Evolutionary conservation across 1,140 invertebrate genomes (phyloP).

Genomic region (Maconellicoccus hirsutus): DNA sequence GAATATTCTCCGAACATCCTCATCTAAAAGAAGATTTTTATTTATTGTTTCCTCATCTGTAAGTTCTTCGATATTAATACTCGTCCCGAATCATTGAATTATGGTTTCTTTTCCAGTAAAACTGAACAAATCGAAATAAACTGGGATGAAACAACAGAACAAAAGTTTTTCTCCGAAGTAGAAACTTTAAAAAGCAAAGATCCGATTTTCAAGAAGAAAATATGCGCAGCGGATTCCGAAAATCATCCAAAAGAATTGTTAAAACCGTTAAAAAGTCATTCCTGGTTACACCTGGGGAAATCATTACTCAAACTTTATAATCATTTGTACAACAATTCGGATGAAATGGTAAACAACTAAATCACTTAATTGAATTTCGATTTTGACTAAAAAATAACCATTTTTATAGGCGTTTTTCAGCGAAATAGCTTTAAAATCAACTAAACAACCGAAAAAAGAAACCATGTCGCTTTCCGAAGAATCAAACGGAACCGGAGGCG

Average conservation of each 20-base stretch:
- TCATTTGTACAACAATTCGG: not conserved
- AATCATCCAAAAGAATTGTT: not conserved
- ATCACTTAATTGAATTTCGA: too few species aligned
- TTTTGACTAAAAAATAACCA: too few species aligned
- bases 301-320: not conserved
- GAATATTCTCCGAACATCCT: slow-evolving; percentile 59
- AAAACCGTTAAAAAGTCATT: not conserved
- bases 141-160: not conserved
- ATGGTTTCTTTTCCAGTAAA: too few species aligned
- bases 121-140: not conserved
- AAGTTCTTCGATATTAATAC: slow-evolving; percentile 5
- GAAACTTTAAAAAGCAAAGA: not conserved
- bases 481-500: not conserved
- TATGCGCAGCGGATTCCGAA: not conserved
- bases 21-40: slow-evolving; percentile 44
- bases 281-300: slow-evolving; percentile 11
- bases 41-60: slow-evolving; percentile 30
- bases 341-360: not conserved
- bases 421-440: not conserved
- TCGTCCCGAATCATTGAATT: not conserved
- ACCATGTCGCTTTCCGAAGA: not conserved
- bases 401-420: not conserved
- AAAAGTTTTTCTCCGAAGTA: not conserved
- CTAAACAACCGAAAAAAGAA: not conserved
- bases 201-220: not conserved